Evolutionary conservation across 2,888 invertebrate genomes (phyloP).

Genomic region (Urechis unicinctus): DNA sequence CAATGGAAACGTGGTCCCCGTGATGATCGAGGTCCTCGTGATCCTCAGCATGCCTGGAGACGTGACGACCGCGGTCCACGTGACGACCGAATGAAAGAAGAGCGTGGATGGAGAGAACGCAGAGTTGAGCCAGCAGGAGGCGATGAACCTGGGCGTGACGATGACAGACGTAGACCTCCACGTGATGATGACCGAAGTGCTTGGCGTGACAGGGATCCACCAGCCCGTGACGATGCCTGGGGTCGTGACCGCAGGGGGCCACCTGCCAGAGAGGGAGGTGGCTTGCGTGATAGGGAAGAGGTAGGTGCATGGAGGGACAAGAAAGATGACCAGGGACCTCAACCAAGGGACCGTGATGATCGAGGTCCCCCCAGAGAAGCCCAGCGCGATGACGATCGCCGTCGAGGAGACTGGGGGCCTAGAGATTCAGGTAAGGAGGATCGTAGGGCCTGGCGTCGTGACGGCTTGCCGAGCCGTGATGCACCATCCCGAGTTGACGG

Average conservation of each 20-base stretch:
- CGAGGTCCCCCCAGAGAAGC: background rate
- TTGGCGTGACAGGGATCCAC: constrained; percentile 14
- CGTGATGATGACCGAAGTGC: constrained; percentile 6
- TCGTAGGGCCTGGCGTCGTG: constrained; percentile 9
- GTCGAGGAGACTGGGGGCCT: no score
- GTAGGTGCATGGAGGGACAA: no score
- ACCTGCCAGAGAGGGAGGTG: background rate
- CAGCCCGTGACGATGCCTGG: background rate
- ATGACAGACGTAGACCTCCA: constrained; percentile 1
- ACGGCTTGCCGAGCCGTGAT: background rate
- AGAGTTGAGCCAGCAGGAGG: constrained; percentile 15
- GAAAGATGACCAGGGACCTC: no score
- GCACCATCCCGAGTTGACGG: no score
- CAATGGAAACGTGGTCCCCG: background rate
- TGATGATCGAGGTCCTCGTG: background rate
- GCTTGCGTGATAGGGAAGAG: background rate
- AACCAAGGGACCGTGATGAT: background rate
- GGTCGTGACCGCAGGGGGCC: background rate
- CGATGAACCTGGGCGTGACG: constrained; percentile 5
- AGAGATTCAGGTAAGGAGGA: background rate
- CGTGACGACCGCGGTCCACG: background rate
- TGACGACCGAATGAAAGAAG: constrained; percentile 1
- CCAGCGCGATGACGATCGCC: no score
- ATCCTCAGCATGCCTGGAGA: background rate
- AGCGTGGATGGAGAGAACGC: constrained; percentile 6